phyloP scores from a whole-genome alignment of 2,888 invertebrate genomes.

The Erebia epiphron region DNA sequence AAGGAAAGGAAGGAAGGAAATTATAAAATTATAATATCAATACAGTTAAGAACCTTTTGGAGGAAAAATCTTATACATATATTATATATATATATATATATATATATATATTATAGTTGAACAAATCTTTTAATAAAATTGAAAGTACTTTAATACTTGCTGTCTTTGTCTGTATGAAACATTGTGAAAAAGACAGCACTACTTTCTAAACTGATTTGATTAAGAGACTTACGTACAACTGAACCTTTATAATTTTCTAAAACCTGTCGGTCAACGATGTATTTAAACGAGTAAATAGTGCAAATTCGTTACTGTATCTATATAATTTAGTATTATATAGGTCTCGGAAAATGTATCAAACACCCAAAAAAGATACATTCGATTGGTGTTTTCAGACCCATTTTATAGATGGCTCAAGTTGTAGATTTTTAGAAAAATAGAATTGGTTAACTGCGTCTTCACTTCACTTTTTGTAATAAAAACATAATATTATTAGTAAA shows the following conservation, averaged over 20 bases:
- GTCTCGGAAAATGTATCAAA: constrained; percentile 25
- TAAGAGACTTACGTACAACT: too few relatives aligned
- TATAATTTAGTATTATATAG: constrained; percentile 4
- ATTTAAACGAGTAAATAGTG: neutral
- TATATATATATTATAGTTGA: too few relatives aligned
- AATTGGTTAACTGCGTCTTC: constrained; percentile 7
- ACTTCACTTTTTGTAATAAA: constrained; percentile 3
- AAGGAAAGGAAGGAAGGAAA: neutral
- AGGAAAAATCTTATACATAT: too few relatives aligned
- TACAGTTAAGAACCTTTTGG: too few relatives aligned
- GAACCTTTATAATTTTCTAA: too few relatives aligned
- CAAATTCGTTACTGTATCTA: constrained; percentile 13
- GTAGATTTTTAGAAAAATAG: constrained; percentile 18
- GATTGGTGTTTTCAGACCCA: constrained; percentile 22
- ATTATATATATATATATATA: too few relatives aligned
- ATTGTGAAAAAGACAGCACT: neutral
- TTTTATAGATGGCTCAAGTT: constrained; percentile 30
- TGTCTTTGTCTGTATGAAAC: neutral
- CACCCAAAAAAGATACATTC: constrained; percentile 1
- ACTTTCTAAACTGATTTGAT: neutral
- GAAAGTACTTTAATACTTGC: neutral
- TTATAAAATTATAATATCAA: neutral
- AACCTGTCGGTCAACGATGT: neutral
- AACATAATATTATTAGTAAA: neutral
- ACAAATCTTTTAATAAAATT: neutral